Percentiles rank a stretch among this genome's conserved stretches.
Conservation (phyloP, 1,140 invertebrate species). For the Glossosoma conforme region DNA sequence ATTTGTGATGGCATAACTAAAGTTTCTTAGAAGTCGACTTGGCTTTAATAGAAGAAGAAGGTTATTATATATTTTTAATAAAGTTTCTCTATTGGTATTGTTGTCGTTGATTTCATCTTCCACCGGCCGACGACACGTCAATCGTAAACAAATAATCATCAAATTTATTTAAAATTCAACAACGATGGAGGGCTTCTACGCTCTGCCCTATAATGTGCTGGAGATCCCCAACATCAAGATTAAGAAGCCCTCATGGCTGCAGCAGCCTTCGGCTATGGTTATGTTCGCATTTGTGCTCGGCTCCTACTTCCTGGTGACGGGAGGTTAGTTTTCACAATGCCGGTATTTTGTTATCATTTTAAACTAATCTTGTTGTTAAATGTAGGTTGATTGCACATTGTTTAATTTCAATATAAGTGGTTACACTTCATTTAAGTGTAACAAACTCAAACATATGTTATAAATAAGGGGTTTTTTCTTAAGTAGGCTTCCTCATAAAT, state of each 20-base stretch:
- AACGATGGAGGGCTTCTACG: conserved; percentile 74
- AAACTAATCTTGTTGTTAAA: background rate
- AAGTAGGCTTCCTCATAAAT: no score
- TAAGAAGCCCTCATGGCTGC: conserved; percentile 86
- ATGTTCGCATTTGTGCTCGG: conserved; percentile 85
- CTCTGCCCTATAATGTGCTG: conserved; percentile 75
- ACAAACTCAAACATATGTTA: no score
- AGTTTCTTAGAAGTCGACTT: no score
- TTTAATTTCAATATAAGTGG: no score
- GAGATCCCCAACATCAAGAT: conserved; percentile 91
- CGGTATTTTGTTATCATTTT: conserved; percentile 7
- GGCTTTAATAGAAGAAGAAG: no score
- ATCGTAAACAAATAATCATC: background rate
- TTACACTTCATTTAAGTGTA: no score
- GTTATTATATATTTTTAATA: no score
- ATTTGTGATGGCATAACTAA: no score
- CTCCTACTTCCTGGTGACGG: conserved; percentile 97
- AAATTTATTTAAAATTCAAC: conserved; percentile 2
- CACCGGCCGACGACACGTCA: background rate
- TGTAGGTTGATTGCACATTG: background rate
- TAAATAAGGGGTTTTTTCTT: no score
- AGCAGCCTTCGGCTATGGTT: conserved; percentile 88
- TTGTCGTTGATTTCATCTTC: background rate
- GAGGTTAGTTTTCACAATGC: conserved; percentile 63
- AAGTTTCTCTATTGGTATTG: background rate